Percentiles rank a stretch among this genome's conserved stretches.
phyloP scores from a whole-genome alignment of 2,888 invertebrate genomes.

The Rhamnusium bicolor region DNA sequence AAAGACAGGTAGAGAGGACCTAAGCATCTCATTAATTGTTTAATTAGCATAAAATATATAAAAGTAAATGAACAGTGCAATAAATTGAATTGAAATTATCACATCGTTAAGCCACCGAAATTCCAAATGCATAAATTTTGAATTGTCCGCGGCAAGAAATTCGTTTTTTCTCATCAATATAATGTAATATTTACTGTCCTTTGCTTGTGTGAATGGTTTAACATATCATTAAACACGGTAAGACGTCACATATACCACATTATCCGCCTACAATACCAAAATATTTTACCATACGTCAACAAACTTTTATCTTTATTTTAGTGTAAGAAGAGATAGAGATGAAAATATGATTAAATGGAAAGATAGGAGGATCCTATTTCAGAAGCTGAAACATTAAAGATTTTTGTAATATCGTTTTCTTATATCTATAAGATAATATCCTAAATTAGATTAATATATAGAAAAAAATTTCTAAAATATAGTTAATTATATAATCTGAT shows the following conservation, averaged over 20 bases:
- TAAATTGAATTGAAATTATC: slow-evolving; percentile 65
- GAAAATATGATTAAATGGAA: slow-evolving; percentile 1
- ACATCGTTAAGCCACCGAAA: slow-evolving; percentile 63
- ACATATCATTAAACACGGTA: slow-evolving; percentile 62
- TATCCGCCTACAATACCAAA: slow-evolving; percentile 43
- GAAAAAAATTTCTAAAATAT: too few relatives aligned
- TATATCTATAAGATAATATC: neutral
- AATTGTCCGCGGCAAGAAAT: slow-evolving; percentile 40
- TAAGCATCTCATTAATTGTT: slow-evolving; percentile 62
- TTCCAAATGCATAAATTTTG: slow-evolving; percentile 53
- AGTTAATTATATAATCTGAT: too few relatives aligned
- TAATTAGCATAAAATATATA: slow-evolving; percentile 66
- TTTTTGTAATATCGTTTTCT: neutral
- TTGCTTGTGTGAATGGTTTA: slow-evolving; percentile 59
- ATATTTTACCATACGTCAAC: slow-evolving; percentile 27
- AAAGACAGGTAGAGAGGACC: slow-evolving; percentile 58
- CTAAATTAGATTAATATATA: too few relatives aligned
- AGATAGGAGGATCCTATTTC: slow-evolving; percentile 8
- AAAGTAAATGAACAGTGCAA: slow-evolving; percentile 60
- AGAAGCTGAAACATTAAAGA: slow-evolving; percentile 28
- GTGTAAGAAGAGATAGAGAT: neutral
- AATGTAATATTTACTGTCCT: slow-evolving; percentile 62
- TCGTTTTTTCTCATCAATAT: slow-evolving; percentile 61
- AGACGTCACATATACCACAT: slow-evolving; percentile 58
- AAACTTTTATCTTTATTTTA: slow-evolving; percentile 16